Evolutionary conservation across 2,888 invertebrate species (phyloP).

Genomic region (Dioctria linearis): DNA sequence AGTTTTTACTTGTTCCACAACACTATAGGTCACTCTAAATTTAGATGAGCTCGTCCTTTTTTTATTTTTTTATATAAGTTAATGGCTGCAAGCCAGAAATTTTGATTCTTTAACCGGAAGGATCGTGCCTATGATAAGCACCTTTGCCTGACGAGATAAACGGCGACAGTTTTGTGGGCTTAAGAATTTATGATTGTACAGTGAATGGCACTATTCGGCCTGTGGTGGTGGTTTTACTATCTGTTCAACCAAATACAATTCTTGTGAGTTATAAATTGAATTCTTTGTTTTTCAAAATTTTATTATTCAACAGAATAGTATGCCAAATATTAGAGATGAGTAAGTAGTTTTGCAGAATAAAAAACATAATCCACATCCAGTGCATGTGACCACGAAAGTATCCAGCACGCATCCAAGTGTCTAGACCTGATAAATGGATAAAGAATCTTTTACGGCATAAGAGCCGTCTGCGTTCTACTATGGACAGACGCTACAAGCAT

Average conservation of each 20-base stretch:
- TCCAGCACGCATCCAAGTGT: background rate
- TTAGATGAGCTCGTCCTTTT: constrained; percentile 7
- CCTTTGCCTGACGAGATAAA: constrained; percentile 26
- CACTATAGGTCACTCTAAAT: constrained; percentile 11
- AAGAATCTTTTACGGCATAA: constrained; percentile 4
- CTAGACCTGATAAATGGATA: constrained; percentile 13
- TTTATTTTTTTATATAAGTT: background rate
- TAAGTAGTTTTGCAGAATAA: constrained; percentile 18
- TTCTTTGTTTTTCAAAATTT: background rate
- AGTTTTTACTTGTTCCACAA: background rate
- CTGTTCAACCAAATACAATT: background rate
- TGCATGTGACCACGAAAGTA: constrained; percentile 13
- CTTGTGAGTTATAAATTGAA: background rate
- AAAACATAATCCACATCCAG: constrained; percentile 15
- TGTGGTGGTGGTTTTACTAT: constrained; percentile 1
- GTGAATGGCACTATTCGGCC: background rate
- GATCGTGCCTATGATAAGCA: constrained; percentile 14
- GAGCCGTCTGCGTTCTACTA: constrained; percentile 33
- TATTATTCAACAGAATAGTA: constrained; percentile 23
- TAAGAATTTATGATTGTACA: constrained; percentile 6
- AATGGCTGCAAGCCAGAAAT: constrained; percentile 5
- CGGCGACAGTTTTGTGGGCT: constrained; percentile 25
- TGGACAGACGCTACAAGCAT: background rate
- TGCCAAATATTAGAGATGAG: background rate
- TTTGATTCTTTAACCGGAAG: constrained; percentile 3